Conservation (phyloP, 2,797 vertebrate genomes). For the Peromyscus nudipes region DNA sequence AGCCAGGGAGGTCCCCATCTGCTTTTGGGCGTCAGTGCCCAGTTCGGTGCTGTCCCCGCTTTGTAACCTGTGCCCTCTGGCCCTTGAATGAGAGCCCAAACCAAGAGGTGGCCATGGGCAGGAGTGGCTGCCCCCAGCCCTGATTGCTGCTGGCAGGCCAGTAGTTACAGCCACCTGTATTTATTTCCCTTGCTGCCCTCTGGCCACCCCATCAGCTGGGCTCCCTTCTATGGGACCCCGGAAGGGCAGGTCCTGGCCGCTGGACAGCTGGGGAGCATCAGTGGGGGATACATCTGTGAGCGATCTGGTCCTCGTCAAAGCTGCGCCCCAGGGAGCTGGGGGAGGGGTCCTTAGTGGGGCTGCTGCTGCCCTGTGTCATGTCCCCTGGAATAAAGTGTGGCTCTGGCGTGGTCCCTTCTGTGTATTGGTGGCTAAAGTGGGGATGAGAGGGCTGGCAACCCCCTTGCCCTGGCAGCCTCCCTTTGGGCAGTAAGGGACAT, state of each 20-base stretch:
- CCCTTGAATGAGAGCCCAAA: background rate
- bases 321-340: background rate
- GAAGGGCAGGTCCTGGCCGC: constrained; percentile 40
- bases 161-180: constrained; percentile 9
- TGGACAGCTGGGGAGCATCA: background rate
- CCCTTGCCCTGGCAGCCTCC: background rate
- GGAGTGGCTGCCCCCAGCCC: background rate
- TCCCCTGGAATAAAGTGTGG: constrained; percentile 62
- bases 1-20: background rate
- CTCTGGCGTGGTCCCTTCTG: constrained; percentile 22
- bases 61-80: background rate
- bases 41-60: constrained; percentile 1
- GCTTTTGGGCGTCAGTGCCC: background rate
- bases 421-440: background rate
- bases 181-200: constrained; percentile 33
- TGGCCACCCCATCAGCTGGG: background rate
- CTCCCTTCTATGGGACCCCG: background rate
- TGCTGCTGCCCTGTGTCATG: background rate
- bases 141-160: constrained; percentile 10
- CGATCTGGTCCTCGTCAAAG: background rate
- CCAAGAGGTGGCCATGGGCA: background rate
- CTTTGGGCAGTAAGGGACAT: background rate
- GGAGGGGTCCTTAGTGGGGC: background rate
- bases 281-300: background rate
- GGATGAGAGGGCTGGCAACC: background rate